Conservation (phyloP, 2,797 vertebrate species). For the Sebastes paucispinis region DNA sequence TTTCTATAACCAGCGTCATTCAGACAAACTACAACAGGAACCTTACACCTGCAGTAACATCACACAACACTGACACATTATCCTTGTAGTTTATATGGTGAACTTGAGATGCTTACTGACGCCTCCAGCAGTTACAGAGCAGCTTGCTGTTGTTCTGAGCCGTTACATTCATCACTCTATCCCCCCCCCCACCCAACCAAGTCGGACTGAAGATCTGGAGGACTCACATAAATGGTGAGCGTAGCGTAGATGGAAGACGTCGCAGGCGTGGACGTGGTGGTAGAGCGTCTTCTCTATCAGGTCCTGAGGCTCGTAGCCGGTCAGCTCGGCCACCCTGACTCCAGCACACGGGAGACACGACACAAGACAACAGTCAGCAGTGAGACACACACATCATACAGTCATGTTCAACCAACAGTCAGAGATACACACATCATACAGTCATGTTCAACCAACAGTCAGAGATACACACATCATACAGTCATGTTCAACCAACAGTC, state of each 20-base stretch:
- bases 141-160: too few species aligned
- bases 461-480: too few species aligned
- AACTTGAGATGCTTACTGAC: background rate
- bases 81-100: too few species aligned
- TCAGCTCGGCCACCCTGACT: conserved; percentile 92
- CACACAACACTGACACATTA: background rate
- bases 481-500: too few species aligned
- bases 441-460: too few species aligned
- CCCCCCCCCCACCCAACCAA: too few species aligned
- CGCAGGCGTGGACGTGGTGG: conserved; percentile 92
- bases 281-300: conserved; percentile 96
- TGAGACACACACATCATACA: background rate
- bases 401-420: background rate
- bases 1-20: background rate
- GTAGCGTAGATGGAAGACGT: conserved; percentile 90
- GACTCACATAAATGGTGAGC: conserved; percentile 93
- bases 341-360: conserved; percentile 20
- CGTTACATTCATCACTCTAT: too few species aligned
- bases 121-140: too few species aligned
- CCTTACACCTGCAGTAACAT: background rate
- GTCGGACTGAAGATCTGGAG: background rate
- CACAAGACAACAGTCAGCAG: conserved; percentile 1
- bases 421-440: background rate
- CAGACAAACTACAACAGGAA: background rate
- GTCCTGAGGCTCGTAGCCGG: conserved; percentile 94